Evolutionary conservation across 2,113 vertebrate species (phyloP).

Genomic region (Antechinus flavipes): DNA sequence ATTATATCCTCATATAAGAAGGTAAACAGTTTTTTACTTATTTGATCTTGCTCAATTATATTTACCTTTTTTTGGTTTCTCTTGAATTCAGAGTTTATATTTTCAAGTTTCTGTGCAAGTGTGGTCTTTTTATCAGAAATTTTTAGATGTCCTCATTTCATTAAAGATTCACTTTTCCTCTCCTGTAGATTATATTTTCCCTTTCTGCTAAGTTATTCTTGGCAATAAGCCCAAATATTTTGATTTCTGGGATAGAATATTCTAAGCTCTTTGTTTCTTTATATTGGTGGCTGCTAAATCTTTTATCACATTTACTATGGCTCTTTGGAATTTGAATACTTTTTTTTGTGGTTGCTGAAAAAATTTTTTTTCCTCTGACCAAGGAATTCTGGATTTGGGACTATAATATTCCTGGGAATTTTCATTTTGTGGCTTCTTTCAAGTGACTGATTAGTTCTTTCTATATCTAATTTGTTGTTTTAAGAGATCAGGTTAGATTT

Average conservation of each 20-base stretch:
- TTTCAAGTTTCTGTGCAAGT: background rate
- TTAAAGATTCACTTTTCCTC: background rate
- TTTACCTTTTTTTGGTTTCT: background rate
- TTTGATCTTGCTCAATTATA: background rate
- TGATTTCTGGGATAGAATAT: background rate
- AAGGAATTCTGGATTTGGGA: background rate
- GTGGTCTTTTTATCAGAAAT: background rate
- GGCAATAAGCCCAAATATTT: background rate
- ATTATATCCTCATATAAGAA: background rate
- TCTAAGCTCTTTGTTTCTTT: background rate
- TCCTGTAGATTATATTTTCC: background rate
- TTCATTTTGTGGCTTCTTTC: background rate
- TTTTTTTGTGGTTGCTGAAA: background rate
- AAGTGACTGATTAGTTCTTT: background rate
- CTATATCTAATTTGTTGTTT: background rate
- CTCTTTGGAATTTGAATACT: background rate
- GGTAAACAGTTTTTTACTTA: background rate
- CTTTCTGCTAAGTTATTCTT: background rate
- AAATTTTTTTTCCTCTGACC: background rate
- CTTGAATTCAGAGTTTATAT: background rate
- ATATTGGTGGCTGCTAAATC: background rate
- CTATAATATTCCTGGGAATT: background rate
- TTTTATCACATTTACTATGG: background rate
- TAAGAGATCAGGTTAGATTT: background rate
- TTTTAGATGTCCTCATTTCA: background rate